A percentile compares a stretch with the other conserved stretches of the same genome.
These are phyloP conservation scores for Mohoua ochrocephala DNA, from an alignment of 2,113 vertebrate species.

Conservation along the genomic window DNA sequence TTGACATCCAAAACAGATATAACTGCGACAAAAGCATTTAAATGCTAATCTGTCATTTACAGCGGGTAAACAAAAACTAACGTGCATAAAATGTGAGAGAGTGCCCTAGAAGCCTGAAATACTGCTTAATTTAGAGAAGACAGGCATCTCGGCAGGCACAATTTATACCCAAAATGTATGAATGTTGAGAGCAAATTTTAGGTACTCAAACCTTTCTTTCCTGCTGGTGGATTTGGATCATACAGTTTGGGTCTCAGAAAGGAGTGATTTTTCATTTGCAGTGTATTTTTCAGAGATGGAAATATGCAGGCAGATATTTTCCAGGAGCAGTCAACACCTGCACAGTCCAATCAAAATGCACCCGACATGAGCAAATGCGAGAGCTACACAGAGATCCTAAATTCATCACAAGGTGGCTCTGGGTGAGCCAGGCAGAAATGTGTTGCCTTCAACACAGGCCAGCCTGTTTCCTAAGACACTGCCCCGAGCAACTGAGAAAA, in stretches of 20 bases:
- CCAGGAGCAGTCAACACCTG: neutral
- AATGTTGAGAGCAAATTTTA: neutral
- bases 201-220: neutral
- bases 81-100: neutral
- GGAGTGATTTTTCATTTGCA: neutral
- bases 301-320: neutral
- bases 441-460: neutral
- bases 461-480: neutral
- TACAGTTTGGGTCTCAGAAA: neutral
- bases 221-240: neutral
- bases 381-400: neutral
- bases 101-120: neutral
- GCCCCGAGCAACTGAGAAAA: neutral
- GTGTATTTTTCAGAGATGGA: neutral
- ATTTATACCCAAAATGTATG: neutral
- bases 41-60: slow-evolving; percentile 63
- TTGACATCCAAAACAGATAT: slow-evolving; percentile 53
- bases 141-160: neutral
- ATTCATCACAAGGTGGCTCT: neutral
- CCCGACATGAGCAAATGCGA: rapidly evolving
- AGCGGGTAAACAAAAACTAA: slow-evolving; percentile 51
- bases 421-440: neutral
- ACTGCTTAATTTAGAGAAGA: slow-evolving; percentile 1
- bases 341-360: neutral
- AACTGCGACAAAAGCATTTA: slow-evolving; percentile 44